phyloP scores from a whole-genome alignment of 1,140 invertebrate species.

The Drosophila mauritiana region DNA sequence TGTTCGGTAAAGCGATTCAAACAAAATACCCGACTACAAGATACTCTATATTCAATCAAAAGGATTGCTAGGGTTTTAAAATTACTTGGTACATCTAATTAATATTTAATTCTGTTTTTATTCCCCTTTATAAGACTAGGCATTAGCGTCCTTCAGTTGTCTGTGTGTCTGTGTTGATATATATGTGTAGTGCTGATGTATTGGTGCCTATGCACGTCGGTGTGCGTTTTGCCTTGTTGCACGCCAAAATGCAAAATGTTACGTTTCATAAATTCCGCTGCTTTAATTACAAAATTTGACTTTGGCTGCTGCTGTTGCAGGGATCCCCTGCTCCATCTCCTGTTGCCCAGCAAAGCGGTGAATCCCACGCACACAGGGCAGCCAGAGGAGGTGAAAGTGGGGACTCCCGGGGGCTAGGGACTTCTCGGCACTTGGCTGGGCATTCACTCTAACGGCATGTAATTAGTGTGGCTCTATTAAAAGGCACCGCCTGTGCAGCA shows the following conservation, averaged over 20 bases:
- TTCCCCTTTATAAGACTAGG: neutral
- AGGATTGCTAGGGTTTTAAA: neutral
- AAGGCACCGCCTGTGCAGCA: conserved; percentile 74
- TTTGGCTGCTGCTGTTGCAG: conserved; percentile 51
- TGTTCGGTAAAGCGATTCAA: too few relatives aligned
- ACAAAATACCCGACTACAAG: too few relatives aligned
- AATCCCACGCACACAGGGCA: conserved; percentile 18
- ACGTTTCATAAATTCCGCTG: conserved; percentile 81
- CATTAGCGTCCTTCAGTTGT: conserved; percentile 1
- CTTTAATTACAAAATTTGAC: conserved; percentile 80
- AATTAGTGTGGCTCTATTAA: conserved; percentile 84
- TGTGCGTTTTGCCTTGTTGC: conserved; percentile 10
- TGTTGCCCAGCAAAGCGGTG: conserved; percentile 6
- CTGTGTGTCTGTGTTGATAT: neutral
- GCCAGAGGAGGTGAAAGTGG: neutral
- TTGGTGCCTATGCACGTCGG: neutral
- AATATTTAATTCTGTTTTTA: neutral
- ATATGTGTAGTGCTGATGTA: neutral
- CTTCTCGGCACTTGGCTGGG: conserved; percentile 59
- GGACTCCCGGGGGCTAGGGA: neutral
- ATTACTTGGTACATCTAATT: neutral
- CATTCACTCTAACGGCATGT: conserved; percentile 80
- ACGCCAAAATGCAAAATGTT: conserved; percentile 68
- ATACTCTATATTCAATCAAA: too few relatives aligned
- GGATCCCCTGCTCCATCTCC: neutral